Conservation (phyloP, 2,888 invertebrate genomes). For the Pandemis heparana region DNA sequence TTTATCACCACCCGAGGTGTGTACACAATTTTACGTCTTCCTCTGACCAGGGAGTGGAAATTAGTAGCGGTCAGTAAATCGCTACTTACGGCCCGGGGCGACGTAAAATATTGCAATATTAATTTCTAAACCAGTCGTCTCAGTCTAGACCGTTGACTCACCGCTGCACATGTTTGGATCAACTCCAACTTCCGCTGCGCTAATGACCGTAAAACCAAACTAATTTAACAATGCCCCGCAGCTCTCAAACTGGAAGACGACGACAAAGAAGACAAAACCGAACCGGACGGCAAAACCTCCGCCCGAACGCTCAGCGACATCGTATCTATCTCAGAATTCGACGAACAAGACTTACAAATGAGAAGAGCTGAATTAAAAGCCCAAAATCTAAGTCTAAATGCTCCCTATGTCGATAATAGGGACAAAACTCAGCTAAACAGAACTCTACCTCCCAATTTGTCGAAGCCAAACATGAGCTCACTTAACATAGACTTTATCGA, state of each 20-base stretch:
- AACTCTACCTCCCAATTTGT: constrained; percentile 71
- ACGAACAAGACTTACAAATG: constrained; percentile 87
- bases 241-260: constrained; percentile 87
- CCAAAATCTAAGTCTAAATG: constrained; percentile 63
- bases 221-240: constrained; percentile 56
- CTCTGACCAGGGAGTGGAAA: too few species aligned
- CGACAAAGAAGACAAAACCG: constrained; percentile 77
- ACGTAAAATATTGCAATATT: not conserved
- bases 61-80: too few species aligned
- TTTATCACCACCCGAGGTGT: too few species aligned
- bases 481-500: constrained; percentile 69
- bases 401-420: constrained; percentile 55
- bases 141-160: constrained; percentile 33
- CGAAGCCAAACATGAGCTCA: constrained; percentile 71
- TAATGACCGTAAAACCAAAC: constrained; percentile 17
- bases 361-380: constrained; percentile 77
- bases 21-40: too few species aligned
- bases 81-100: too few species aligned
- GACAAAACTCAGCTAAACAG: constrained; percentile 63
- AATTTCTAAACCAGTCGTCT: constrained; percentile 18
- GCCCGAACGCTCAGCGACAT: constrained; percentile 90
- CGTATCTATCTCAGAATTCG: constrained; percentile 90
- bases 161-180: constrained; percentile 40
- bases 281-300: constrained; percentile 83
- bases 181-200: constrained; percentile 37